phyloP scores from a whole-genome alignment of 2,888 invertebrate genomes.

The Scotopteryx bipunctaria region DNA sequence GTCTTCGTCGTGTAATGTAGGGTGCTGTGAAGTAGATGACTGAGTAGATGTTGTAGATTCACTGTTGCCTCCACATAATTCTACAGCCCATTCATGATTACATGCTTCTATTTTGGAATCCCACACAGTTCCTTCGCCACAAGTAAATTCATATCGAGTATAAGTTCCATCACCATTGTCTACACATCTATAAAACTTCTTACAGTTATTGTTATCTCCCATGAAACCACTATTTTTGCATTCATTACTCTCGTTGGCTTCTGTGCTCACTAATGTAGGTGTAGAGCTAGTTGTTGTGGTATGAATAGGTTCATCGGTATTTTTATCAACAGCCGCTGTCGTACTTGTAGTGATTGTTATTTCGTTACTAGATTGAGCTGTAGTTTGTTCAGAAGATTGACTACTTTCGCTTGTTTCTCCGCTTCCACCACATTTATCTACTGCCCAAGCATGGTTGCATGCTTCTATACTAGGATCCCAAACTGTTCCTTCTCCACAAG shows the following conservation, averaged over 20 bases:
- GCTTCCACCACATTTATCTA: constrained; percentile 55
- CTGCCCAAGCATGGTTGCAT: constrained; percentile 84
- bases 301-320: constrained; percentile 17
- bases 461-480: constrained; percentile 83
- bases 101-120: constrained; percentile 86
- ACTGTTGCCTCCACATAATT: constrained; percentile 53
- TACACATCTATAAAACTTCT: constrained; percentile 91
- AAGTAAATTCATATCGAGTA: constrained; percentile 87
- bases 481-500: constrained; percentile 86
- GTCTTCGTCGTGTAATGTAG: constrained; percentile 31
- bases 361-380: constrained; percentile 11
- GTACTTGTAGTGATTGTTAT: constrained; percentile 12
- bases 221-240: constrained; percentile 84
- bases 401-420: constrained; percentile 6
- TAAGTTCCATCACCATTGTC: constrained; percentile 83
- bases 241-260: constrained; percentile 26
- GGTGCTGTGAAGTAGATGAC: constrained; percentile 24
- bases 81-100: constrained; percentile 85
- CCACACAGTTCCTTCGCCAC: constrained; percentile 91
- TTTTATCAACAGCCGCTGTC: constrained; percentile 21
- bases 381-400: constrained; percentile 29
- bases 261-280: constrained; percentile 29
- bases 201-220: constrained; percentile 86
- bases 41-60: constrained; percentile 13
- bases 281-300: constrained; percentile 20